Conservation (phyloP, 2,113 vertebrate genomes). For the Himantopus leucocephalus region DNA sequence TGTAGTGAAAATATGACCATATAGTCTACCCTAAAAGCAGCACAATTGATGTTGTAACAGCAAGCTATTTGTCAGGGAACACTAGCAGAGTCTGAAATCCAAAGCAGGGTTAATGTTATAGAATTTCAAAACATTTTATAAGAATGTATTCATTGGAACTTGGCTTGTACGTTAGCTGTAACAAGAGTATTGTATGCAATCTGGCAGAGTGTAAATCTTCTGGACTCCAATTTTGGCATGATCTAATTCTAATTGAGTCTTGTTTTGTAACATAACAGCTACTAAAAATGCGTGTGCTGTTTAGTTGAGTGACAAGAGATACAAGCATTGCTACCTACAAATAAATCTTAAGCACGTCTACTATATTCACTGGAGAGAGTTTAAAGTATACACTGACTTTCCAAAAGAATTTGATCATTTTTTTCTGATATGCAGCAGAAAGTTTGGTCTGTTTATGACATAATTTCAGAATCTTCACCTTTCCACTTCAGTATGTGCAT, state of each 20-base stretch:
- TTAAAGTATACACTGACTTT: neutral
- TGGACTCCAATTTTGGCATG: neutral
- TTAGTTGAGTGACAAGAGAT: neutral
- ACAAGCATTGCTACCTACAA: slow-evolving; percentile 1
- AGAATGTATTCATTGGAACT: neutral
- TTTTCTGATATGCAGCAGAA: neutral
- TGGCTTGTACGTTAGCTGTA: neutral
- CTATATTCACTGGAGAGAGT: neutral
- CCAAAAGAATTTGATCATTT: neutral
- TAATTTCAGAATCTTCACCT: neutral
- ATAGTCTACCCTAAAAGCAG: neutral
- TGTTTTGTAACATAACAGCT: slow-evolving; percentile 4
- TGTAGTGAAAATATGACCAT: neutral
- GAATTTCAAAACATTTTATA: slow-evolving; percentile 22
- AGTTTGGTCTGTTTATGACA: neutral
- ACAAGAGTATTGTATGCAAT: neutral
- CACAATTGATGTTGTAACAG: neutral
- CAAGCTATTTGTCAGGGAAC: neutral
- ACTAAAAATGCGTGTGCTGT: neutral
- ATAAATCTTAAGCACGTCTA: neutral
- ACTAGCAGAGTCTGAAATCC: neutral
- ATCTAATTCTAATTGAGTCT: neutral
- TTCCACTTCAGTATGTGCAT: neutral
- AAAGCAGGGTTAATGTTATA: neutral
- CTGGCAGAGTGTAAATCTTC: slow-evolving; percentile 8